Percentiles rank a stretch among this genome's conserved stretches.
Evolutionary conservation across 2,888 invertebrate species (phyloP).

Genomic region (Lithophane semibrunnea): DNA sequence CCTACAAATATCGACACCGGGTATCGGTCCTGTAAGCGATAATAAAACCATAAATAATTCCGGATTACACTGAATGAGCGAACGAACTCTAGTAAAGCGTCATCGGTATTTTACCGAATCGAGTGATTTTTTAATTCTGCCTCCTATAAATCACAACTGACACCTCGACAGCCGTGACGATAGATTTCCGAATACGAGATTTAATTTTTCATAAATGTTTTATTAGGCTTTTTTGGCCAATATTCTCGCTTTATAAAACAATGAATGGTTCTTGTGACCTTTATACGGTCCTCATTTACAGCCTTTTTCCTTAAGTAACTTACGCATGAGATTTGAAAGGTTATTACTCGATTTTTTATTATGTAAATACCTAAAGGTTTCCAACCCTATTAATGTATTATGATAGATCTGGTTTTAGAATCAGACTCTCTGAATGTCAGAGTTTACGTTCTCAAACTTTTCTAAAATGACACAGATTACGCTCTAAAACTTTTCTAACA

Average conservation of each 20-base stretch:
- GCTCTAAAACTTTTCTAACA: too few relatives aligned
- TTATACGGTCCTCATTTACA: constrained; percentile 36
- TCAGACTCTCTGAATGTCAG: not conserved
- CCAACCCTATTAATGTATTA: too few relatives aligned
- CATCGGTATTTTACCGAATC: constrained; percentile 55
- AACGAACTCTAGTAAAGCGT: constrained; percentile 41
- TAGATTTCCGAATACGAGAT: constrained; percentile 51
- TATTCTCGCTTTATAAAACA: constrained; percentile 43
- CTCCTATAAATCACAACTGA: constrained; percentile 62
- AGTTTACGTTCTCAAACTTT: not conserved
- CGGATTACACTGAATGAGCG: constrained; percentile 53
- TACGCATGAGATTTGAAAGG: constrained; percentile 8
- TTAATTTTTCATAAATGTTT: constrained; percentile 56
- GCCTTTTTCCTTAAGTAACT: constrained; percentile 19
- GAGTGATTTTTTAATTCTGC: constrained; percentile 64
- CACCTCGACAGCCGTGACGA: constrained; percentile 57
- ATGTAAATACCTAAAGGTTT: too few relatives aligned
- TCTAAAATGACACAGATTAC: too few relatives aligned
- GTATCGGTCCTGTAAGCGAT: constrained; percentile 53
- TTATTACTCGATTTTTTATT: constrained; percentile 16
- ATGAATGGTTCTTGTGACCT: constrained; percentile 35
- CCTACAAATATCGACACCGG: constrained; percentile 42
- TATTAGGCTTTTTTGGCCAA: constrained; percentile 42
- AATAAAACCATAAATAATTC: constrained; percentile 64
- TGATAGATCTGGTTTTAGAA: not conserved